Evolutionary conservation across 2,113 vertebrate species (phyloP), one percentile per base, ranked within the genome.

Genomic region (Toxostoma redivivum): DNA sequence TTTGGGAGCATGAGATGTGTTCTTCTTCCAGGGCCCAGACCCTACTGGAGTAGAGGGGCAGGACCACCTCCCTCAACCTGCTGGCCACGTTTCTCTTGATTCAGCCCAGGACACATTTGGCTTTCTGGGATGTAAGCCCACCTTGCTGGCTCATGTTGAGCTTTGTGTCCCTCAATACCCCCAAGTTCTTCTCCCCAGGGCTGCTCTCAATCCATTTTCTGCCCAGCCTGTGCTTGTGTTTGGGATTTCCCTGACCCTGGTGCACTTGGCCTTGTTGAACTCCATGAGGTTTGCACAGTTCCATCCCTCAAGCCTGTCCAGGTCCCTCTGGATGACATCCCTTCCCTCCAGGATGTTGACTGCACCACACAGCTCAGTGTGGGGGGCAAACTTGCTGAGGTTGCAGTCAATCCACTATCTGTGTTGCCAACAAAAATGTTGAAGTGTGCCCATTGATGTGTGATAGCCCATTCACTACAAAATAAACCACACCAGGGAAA

Each of bases 41-140:
- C 22, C 21, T 22, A 9, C 31, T 13, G 66, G 37, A 37, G 19
- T 1, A 28, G 22, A 38, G 19, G 33, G 15, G 19, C 15, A 51
- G 33, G 17, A 38, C 24, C 37, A 14, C 27, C 12, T 44, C 44
- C 37, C 37, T 73, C 0, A 0, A 16, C 40, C 17, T 42, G 30
- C n/a, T 82, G 62, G 54, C 15, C 54, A 40, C 4, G 0, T 13
- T 82, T 61, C 30, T 23, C 47, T 48, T 61, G 30, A 40, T 35
- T n/a, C 30, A 74, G 17, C 20, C n/a, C 86, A 54, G 61, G 47
- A 35, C 7, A 54, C 0, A 0, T 23, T 42, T 51, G 51, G 27
- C 31, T 66, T 31, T 90, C 25, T 40, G 35, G 35, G 18, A 45
- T 61, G 25, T 31, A 35, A 35, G 25, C 9, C 3, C 30, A 76